phyloP scores from a whole-genome alignment of 2,113 vertebrate species.

The Gobiocypris rarus region DNA sequence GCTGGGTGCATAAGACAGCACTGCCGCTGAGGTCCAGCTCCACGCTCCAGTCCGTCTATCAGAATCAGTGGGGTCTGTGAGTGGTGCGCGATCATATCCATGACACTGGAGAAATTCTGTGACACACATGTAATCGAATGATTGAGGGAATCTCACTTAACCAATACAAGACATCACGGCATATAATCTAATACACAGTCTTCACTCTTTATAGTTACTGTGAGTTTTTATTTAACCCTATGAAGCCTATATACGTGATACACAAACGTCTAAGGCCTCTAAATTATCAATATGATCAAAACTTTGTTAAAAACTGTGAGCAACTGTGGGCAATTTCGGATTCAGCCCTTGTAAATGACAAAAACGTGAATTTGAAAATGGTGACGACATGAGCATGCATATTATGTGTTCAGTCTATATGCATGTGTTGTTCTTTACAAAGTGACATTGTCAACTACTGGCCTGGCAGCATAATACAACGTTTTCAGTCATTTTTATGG shows the following conservation, averaged over 20 bases:
- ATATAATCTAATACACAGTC: constrained; percentile 15
- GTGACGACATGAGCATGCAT: too few relatives aligned
- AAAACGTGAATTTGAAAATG: too few relatives aligned
- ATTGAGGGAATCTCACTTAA: constrained; percentile 44
- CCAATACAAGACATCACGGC: constrained; percentile 53
- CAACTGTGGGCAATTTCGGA: too few relatives aligned
- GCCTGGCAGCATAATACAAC: too few relatives aligned
- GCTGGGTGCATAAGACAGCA: constrained; percentile 63
- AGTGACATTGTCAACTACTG: too few relatives aligned
- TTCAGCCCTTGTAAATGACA: too few relatives aligned
- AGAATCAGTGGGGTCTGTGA: constrained; percentile 80
- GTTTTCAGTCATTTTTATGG: too few relatives aligned
- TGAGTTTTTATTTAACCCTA: not conserved
- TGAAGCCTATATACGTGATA: not conserved
- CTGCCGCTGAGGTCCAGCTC: constrained; percentile 73
- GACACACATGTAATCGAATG: constrained; percentile 35
- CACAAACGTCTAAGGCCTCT: not conserved
- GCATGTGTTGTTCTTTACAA: too few relatives aligned
- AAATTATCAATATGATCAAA: not conserved
- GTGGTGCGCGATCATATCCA: constrained; percentile 82
- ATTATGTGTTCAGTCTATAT: too few relatives aligned
- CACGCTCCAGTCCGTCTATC: constrained; percentile 81
- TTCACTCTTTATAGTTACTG: not conserved
- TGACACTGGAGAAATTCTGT: constrained; percentile 81
- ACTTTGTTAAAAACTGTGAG: not conserved